A percentile compares a stretch with the other conserved stretches of the same genome.
Conservation (phyloP, 2,797 vertebrate species). For the Hemibagrus guttatus region DNA sequence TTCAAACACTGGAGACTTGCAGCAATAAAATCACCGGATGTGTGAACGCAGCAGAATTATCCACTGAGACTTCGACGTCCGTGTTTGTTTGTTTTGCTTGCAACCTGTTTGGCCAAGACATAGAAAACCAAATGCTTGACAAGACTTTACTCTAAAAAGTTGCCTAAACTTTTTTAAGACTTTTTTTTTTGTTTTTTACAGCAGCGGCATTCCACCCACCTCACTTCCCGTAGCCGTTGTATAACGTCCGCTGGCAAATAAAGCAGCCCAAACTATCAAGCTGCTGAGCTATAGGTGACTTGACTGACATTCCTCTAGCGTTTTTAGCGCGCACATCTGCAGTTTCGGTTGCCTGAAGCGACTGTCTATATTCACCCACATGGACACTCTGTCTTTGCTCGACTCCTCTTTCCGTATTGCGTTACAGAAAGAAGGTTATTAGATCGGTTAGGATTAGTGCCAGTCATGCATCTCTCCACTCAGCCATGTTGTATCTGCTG, state of each 20-base stretch:
- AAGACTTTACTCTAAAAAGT: background rate
- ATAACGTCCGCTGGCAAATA: background rate
- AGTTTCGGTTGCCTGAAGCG: background rate
- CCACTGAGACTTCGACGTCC: background rate
- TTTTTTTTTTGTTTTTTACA: background rate
- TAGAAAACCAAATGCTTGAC: background rate
- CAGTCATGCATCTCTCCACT: constrained; percentile 17
- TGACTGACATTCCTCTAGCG: background rate
- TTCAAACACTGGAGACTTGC: no score
- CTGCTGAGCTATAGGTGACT: background rate
- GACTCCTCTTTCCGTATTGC: background rate
- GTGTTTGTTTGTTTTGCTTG: background rate
- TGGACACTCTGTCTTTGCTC: background rate
- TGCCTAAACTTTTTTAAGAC: background rate
- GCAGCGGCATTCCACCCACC: background rate
- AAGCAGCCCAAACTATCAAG: background rate
- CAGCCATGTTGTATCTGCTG: background rate
- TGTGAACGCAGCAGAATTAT: no score
- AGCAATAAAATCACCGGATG: no score
- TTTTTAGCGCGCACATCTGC: background rate
- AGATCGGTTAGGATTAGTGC: constrained; percentile 31
- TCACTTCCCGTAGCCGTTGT: background rate
- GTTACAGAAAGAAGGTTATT: background rate
- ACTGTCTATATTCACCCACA: background rate
- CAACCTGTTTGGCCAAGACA: background rate